Evolutionary conservation across 2,113 vertebrate genomes (phyloP), one percentile per base, ranked within the genome.

Genomic region (Rousettus leschenaultii): DNA sequence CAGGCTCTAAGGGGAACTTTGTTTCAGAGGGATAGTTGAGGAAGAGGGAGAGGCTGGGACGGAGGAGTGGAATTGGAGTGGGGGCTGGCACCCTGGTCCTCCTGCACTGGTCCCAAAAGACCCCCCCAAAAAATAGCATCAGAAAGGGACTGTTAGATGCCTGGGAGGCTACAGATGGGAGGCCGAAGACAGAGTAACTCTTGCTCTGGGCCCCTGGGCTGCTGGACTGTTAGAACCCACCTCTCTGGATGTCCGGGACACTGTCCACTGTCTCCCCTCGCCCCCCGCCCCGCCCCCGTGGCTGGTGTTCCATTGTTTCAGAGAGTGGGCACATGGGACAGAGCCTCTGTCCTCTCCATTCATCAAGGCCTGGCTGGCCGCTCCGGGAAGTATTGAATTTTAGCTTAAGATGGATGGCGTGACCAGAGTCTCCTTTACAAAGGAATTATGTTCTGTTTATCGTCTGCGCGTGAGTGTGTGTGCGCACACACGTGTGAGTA

Each of bases 371-470:
- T 92, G 95, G 94, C 7, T 19, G 61, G 68, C 83, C 19, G 12
- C 15, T 38, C 66, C 8, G 53, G 82, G 86, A 98, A 98, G 97
- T 97, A 98, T 16, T 97, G 96, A 95, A 95, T 98, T 98, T 98
- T 97, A 97, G 96, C 89, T 98, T 93, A 97, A 97, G 96, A 98
- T 91, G 89, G 94, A 97, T 97, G 87, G 78, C 85, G 73, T 10
- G 38, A 70, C 89, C 97, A 82, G 97, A 91, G 79, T 91, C 97
- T 95, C 91, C 97, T 98, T 98, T 97, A 97, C 89, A 98, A 98
- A 98, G 94, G 55, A 98, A 84, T 97, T 97, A 63, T 86, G 96
- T 97, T 98, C 95, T 98, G 90, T 98, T 98, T 97, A 97, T 92
- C 86, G 48, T 59, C 95, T 86, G 77, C n/a, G 53, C 80, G 61